Base-by-base conservation (phyloP, 1,140 invertebrate genomes). In the Drosophila obscura region DNA sequence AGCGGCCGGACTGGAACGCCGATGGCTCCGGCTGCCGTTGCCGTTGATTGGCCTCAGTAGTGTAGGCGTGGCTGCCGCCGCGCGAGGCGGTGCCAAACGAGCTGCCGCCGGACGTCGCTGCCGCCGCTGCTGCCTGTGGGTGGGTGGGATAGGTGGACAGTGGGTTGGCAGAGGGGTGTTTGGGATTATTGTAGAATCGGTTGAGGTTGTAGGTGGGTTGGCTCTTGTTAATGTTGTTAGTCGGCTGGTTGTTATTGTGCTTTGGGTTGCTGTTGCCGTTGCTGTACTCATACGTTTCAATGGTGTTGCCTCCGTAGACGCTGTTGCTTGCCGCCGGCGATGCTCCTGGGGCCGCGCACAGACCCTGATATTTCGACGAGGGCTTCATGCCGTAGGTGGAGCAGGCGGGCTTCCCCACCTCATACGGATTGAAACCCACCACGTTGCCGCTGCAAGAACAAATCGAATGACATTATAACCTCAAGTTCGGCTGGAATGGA, bases 381-480 rank as follows among this genome's bases (percentile, higher is more conserved):
- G 95, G 94, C 16, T 93, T 92, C 76, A 96, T 94, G 74, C 95
- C 95, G 80, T 94, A 95, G 49, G 92, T 93, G 59, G 93, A 93
- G 92, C 96, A 97, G 45, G 94, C 94, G 16, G 95, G 95, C 84
- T 94, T 93, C 43, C 96, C 96, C 61, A 94, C 94, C 90, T 94
- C 94, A 91, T 97, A 97, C 8, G 96, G 96, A 60, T 94, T 94
- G 69, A 93, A 94, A 51, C 96, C 96, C 52, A 96, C 93, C 39
- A 97, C 94, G 80, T 97, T 97, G 58, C 96, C 96, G 72, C 95
- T 95, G 91, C 15, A 31, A 31, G 8, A 8, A 31, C 2, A 31
- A 31, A 31, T 31, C 8, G 8, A 31, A 31, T 31, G 31, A 8
- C 31, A 31, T 28, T 28, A 7, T 5, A 28, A 28, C 5, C 5